Conservation (phyloP, 2,113 vertebrate species). For the Alosa alosa region DNA sequence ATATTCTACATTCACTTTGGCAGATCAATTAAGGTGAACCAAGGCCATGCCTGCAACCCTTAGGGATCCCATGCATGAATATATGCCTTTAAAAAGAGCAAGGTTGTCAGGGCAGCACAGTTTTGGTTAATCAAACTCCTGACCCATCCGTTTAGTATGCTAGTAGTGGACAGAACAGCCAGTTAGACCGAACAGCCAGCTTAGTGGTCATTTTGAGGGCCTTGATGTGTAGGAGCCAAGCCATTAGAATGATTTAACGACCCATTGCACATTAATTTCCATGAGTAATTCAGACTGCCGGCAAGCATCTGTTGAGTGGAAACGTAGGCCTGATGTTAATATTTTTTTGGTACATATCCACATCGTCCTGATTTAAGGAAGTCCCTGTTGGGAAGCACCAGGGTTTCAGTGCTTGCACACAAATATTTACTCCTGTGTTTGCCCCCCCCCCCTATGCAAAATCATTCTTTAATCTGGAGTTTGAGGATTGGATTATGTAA, state of each 20-base stretch:
- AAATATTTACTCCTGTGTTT: constrained; percentile 19
- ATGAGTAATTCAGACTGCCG: not conserved
- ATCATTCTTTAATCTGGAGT: not conserved
- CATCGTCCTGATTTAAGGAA: not conserved
- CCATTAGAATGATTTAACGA: not conserved
- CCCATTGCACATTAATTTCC: not conserved
- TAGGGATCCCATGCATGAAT: not conserved
- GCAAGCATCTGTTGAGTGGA: not conserved
- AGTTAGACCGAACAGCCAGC: not conserved
- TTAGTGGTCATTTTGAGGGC: not conserved
- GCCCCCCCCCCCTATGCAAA: not conserved
- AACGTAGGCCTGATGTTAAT: not conserved
- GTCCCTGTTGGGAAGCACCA: not conserved
- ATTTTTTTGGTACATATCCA: not conserved
- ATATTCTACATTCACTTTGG: not conserved
- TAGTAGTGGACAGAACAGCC: not conserved
- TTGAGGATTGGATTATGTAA: constrained; percentile 18
- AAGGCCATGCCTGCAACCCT: not conserved
- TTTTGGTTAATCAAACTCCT: not conserved
- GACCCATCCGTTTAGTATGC: not conserved
- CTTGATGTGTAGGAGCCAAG: not conserved
- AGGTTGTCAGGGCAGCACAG: not conserved
- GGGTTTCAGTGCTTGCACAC: not conserved
- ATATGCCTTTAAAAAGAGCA: not conserved
- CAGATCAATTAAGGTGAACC: not conserved